Conservation (phyloP, 2,113 vertebrate species). For the Archocentrus centrarchus region DNA sequence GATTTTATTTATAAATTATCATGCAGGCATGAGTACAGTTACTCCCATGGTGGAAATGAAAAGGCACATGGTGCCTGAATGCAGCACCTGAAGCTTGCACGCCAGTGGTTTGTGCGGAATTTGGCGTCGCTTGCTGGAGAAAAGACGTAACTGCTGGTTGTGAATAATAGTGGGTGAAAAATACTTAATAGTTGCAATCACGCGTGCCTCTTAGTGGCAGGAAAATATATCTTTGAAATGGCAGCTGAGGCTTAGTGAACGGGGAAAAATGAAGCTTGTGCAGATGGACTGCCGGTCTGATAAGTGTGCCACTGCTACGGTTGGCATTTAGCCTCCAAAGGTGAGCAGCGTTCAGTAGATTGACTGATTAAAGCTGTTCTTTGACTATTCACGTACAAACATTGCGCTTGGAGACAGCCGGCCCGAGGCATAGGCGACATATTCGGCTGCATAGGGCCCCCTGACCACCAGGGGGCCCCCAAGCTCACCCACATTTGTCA, state of each 20-base stretch:
- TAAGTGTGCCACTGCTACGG: background rate
- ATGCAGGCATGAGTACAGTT: too few relatives aligned
- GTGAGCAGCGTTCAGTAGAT: background rate
- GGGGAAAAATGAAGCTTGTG: accelerated
- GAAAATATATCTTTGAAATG: background rate
- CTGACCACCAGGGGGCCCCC: too few relatives aligned
- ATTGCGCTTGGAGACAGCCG: too few relatives aligned
- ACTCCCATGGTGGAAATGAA: background rate
- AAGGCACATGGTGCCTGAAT: constrained; percentile 24
- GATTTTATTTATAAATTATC: background rate
- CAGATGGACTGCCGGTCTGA: background rate
- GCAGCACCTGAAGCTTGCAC: background rate
- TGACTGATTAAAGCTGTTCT: background rate
- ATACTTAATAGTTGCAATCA: too few relatives aligned
- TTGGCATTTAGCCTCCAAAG: background rate
- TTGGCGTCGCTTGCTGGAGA: constrained; percentile 54
- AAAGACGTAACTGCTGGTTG: background rate
- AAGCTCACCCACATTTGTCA: too few relatives aligned
- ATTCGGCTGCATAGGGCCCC: too few relatives aligned
- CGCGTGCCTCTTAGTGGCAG: background rate
- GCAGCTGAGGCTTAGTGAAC: background rate
- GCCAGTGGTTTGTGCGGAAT: background rate
- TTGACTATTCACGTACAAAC: background rate
- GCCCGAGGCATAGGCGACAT: too few relatives aligned
- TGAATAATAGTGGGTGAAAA: background rate